These are phyloP conservation scores for Mycteria americana DNA, from an alignment of 2,797 vertebrate species.

Conservation along the genomic window DNA sequence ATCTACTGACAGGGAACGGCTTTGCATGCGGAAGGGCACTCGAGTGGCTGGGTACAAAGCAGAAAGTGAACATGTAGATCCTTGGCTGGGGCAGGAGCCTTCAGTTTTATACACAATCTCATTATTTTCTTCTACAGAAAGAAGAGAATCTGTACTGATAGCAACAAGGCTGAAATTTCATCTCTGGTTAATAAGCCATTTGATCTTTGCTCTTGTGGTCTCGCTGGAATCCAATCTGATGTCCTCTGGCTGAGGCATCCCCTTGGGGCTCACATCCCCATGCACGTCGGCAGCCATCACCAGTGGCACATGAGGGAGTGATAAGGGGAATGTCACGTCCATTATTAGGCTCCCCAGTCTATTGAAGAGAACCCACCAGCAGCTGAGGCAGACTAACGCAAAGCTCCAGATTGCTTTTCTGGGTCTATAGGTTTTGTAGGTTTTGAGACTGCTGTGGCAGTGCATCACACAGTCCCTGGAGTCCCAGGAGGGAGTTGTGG, in stretches of 20 bases:
- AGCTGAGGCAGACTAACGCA: not conserved
- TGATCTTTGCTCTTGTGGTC: not conserved
- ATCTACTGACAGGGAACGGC: not conserved
- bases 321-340: rapidly evolving
- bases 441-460: not conserved
- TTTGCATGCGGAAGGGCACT: not conserved
- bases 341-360: not conserved
- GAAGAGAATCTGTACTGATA: not conserved
- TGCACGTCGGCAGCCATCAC: not conserved
- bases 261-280: not conserved
- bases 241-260: not conserved
- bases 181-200: conserved; percentile 34
- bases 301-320: not conserved
- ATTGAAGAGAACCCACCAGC: not conserved
- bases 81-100: not conserved
- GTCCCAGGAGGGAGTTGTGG: not conserved
- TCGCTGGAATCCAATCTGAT: not conserved
- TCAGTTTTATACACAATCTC: not conserved
- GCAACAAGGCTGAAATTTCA: conserved; percentile 45
- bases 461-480: not conserved
- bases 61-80: not conserved
- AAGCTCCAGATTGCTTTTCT: not conserved
- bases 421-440: not conserved
- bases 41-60: not conserved
- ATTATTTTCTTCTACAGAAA: conserved; percentile 1